phyloP scores from a whole-genome alignment of 1,140 invertebrate genomes.

The Eueides isabella region DNA sequence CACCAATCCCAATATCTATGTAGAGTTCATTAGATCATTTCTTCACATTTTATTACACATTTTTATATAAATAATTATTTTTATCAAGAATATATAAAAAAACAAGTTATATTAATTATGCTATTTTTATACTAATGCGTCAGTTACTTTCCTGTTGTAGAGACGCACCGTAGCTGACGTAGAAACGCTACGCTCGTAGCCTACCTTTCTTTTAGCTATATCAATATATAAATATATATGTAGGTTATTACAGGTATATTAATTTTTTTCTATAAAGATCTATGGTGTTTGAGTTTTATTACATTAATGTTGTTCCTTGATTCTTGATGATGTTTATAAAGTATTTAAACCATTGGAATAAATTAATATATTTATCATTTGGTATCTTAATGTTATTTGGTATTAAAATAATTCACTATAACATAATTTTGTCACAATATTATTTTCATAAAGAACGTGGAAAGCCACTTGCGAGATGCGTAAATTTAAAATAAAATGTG shows the following conservation, averaged over 20 bases:
- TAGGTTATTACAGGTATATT: neutral
- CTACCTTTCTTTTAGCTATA: neutral
- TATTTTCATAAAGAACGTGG: slow-evolving; percentile 2
- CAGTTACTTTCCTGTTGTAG: slow-evolving; percentile 20
- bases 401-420: neutral
- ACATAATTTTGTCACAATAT: neutral
- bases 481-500: slow-evolving; percentile 29
- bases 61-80: no score
- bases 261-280: neutral
- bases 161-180: slow-evolving; percentile 28
- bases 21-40: neutral
- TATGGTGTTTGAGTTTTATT: no score
- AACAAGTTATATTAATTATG: neutral
- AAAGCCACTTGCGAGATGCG: slow-evolving; percentile 14
- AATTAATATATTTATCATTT: no score
- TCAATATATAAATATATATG: neutral
- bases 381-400: no score
- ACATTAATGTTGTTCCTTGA: no score
- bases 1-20: neutral
- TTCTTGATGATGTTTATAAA: no score
- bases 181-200: slow-evolving; percentile 37
- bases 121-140: neutral
- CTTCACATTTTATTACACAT: neutral
- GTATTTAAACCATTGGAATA: no score
- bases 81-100: no score